Evolutionary conservation across 2,797 vertebrate species (phyloP).

Genomic region (Pipistrellus nathusii): DNA sequence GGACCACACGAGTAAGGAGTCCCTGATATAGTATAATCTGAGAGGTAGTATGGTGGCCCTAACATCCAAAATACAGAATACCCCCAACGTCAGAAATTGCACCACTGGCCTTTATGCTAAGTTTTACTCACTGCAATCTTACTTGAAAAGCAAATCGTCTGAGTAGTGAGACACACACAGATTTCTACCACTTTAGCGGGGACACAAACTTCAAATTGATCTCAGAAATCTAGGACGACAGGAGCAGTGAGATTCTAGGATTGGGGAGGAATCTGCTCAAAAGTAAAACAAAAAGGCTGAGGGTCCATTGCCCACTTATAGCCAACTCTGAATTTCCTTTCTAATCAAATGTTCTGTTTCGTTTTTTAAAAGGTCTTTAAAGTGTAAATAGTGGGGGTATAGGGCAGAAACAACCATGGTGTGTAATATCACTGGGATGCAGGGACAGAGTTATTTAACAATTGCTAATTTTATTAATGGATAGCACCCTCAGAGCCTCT

Average conservation of each 20-base stretch:
- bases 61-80: not conserved
- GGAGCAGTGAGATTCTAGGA: not conserved
- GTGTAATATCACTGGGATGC: not conserved
- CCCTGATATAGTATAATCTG: not conserved
- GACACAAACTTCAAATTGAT: conserved; percentile 13
- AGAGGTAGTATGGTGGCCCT: not conserved
- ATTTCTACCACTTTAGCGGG: not conserved
- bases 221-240: not conserved
- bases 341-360: not conserved
- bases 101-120: not conserved
- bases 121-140: not conserved
- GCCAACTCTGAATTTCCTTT: not conserved
- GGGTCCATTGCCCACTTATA: not conserved
- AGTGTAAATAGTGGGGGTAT: not conserved
- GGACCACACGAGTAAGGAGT: not conserved
- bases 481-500: not conserved
- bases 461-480: not conserved
- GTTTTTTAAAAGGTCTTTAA: not conserved
- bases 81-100: not conserved
- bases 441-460: not conserved
- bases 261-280: not conserved
- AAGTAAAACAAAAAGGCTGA: not conserved
- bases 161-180: not conserved
- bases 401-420: not conserved
- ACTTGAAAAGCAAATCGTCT: conserved; percentile 42